A percentile compares a stretch with the other conserved stretches of the same genome.
Evolutionary conservation across 2,888 invertebrate species (phyloP).

Genomic region (Orthonychiurus folsomi): DNA sequence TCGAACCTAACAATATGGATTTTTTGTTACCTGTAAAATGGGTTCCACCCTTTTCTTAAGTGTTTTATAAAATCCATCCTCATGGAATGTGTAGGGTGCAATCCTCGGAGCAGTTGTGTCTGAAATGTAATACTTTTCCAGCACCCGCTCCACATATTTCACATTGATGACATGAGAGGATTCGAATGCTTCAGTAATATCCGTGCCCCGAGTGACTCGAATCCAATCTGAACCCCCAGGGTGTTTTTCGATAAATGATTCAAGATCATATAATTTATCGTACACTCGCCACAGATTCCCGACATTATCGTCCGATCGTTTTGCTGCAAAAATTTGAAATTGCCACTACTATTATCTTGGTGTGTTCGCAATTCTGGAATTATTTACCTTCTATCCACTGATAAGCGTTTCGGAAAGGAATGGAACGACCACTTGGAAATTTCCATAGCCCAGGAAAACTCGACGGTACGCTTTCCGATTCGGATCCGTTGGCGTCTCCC

Average conservation of each 20-base stretch:
- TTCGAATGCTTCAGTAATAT: conserved; percentile 43
- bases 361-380: not conserved
- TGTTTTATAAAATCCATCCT: conserved; percentile 41
- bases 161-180: conserved; percentile 42
- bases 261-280: conserved; percentile 72
- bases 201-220: conserved; percentile 42
- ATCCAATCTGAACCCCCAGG: conserved; percentile 79
- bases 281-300: conserved; percentile 69
- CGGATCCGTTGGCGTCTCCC: not conserved
- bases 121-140: conserved; percentile 37
- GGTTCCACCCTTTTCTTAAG: conserved; percentile 35
- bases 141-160: conserved; percentile 23
- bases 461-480: not conserved
- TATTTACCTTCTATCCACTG: conserved; percentile 53
- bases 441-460: conserved; percentile 43
- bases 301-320: conserved; percentile 59
- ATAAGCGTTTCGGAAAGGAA: conserved; percentile 46
- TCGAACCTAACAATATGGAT: not conserved
- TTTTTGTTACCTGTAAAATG: conserved; percentile 27
- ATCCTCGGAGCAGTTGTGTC: conserved; percentile 33
- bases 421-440: conserved; percentile 50
- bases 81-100: conserved; percentile 41
- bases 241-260: conserved; percentile 65
- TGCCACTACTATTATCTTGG: not conserved
- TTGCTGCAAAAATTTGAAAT: conserved; percentile 43